A percentile compares a stretch with the other conserved stretches of the same genome.
phyloP scores from a whole-genome alignment of 1,140 invertebrate genomes.

The Drosophila quadrilineata region DNA sequence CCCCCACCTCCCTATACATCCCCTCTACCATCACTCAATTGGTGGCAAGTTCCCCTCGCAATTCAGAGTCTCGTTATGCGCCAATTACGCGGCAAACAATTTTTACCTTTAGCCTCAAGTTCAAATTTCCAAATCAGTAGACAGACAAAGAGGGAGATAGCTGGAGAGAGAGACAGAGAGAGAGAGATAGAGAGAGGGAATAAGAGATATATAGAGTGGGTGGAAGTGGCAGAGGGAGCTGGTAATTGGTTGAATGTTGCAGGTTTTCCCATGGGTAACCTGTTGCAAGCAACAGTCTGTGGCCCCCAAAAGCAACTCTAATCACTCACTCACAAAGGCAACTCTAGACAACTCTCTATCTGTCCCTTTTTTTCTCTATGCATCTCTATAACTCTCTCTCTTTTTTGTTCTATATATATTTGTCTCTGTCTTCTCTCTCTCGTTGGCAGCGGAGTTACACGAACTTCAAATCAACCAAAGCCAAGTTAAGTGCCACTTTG shows the following conservation, averaged over 20 bases:
- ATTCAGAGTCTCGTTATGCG: conserved; percentile 64
- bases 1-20: background rate
- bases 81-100: conserved; percentile 79
- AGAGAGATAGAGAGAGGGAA: background rate
- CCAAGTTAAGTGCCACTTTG: conserved; percentile 72
- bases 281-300: conserved; percentile 56
- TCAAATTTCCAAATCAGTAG: conserved; percentile 75
- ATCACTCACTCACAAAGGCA: conserved; percentile 69
- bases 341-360: background rate
- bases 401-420: too few species aligned
- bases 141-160: background rate
- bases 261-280: conserved; percentile 77
- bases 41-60: conserved; percentile 1
- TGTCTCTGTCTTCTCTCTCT: background rate
- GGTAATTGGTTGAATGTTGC: conserved; percentile 59
- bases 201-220: background rate
- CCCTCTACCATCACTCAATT: background rate
- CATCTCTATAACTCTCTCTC: too few species aligned
- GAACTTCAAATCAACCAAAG: conserved; percentile 79
- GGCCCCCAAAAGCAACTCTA: conserved; percentile 52
- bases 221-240: conserved; percentile 18
- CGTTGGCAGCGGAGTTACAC: conserved; percentile 47
- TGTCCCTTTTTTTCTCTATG: background rate
- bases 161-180: background rate
- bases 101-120: conserved; percentile 80